These are phyloP conservation scores for Polydrusus cervinus DNA, from an alignment of 2,888 invertebrate species.

Conservation along the genomic window DNA sequence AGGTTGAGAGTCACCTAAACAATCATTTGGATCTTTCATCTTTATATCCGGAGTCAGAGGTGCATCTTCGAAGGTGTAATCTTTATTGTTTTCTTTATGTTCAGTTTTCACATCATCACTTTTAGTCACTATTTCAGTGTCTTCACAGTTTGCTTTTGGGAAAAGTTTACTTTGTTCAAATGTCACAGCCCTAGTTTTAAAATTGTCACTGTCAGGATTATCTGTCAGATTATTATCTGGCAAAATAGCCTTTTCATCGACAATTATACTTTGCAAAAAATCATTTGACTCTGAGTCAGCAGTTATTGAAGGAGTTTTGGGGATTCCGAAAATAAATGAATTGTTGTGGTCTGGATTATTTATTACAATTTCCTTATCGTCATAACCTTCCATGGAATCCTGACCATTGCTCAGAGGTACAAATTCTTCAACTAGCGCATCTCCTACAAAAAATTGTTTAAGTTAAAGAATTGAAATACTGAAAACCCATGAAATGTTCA, in stretches of 20 bases:
- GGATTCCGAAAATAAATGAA: constrained; percentile 54
- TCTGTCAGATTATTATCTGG: constrained; percentile 4
- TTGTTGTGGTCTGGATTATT: constrained; percentile 49
- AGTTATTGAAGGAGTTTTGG: constrained; percentile 54
- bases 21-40: constrained; percentile 39
- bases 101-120: constrained; percentile 47
- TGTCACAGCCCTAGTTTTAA: constrained; percentile 39
- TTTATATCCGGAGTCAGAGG: constrained; percentile 42
- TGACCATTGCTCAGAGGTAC: constrained; percentile 57
- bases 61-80: constrained; percentile 29
- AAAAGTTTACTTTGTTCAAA: constrained; percentile 55
- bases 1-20: constrained; percentile 42
- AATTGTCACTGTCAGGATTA: constrained; percentile 28
- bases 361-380: constrained; percentile 45
- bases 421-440: constrained; percentile 53
- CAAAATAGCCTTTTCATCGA: constrained; percentile 43
- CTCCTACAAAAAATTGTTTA: constrained; percentile 52
- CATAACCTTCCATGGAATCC: constrained; percentile 39
- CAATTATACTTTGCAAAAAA: constrained; percentile 49
- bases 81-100: constrained; percentile 29
- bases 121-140: constrained; percentile 44
- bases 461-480: background rate
- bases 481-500: too few relatives aligned
- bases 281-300: constrained; percentile 55
- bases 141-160: constrained; percentile 41